Evolutionary conservation across 2,888 invertebrate genomes (phyloP), one percentile per base, ranked within the genome.

Genomic region (Zhengitettix transpicula): DNA sequence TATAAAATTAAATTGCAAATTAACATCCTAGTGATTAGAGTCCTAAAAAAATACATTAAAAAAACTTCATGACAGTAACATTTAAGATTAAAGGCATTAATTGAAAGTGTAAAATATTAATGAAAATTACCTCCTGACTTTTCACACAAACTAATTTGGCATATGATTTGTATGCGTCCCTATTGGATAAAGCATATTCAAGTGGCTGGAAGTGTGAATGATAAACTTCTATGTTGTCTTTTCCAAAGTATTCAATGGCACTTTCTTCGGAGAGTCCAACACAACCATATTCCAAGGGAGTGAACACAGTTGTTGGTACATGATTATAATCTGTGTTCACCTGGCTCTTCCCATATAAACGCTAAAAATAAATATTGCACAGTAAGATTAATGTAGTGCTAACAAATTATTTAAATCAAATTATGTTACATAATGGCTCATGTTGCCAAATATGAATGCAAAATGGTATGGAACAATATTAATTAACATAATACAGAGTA

Each of bases 221-320:
- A 68, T 78, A 82, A 10, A 77, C 75, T 69, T 79, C 79, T 56
- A 81, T 70, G 62, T 75, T 71, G 0, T 74, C 72, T n/a, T 69
- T 71, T 1, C 78, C 79, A 67, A 69, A 76, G 58, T 71, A 69
- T 12, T 68, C 69, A n/a, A 73, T 66, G 1, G 81, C 81, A 42
- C 70, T 74, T 65, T 81, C 81, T 67, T 83, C 82, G 10, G 77
- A 72, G 56, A 76, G 69, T 1, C 82, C 82, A 58, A 78, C 75
- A 62, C 73, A 74, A 0, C 81, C 78, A 69, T 82, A 82, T 68
- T 82, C 82, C 47, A 81, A 65, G 0, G 81, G 81, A 1, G 81
- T 81, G 69, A 82, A 82, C 9, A 83, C 79, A 3, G 81, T 81
- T 1, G 81, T 82, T 1, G 81, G 76, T 10, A 82, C 74, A 67